These are phyloP conservation scores for Nomada fabriciana DNA, from an alignment of 2,888 invertebrate species.

Conservation along the genomic window DNA sequence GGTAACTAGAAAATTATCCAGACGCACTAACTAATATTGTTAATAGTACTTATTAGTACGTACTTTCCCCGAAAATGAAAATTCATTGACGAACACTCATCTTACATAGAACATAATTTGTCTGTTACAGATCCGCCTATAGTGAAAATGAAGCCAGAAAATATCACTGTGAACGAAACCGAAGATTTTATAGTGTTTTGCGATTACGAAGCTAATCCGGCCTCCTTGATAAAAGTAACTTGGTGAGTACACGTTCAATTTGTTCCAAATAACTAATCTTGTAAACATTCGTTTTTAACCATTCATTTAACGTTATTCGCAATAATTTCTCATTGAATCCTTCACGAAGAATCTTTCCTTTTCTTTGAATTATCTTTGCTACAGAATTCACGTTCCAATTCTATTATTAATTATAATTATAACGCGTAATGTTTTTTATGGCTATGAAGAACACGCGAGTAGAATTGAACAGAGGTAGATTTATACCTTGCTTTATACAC, in stretches of 20 bases:
- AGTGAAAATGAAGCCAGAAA: conserved; percentile 90
- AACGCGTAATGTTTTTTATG: background rate
- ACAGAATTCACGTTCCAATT: background rate
- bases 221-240: conserved; percentile 89
- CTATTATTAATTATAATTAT: too few species aligned
- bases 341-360: too few species aligned
- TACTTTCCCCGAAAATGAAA: too few species aligned
- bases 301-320: background rate
- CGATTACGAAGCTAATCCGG: conserved; percentile 94
- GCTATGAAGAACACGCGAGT: background rate
- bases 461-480: background rate
- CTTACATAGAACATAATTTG: background rate
- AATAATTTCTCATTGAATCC: background rate
- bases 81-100: too few species aligned
- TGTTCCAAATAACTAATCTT: background rate
- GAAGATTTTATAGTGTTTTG: conserved; percentile 91
- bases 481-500: background rate
- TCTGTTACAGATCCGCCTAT: conserved; percentile 91
- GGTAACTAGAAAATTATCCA: too few species aligned
- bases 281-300: too few species aligned
- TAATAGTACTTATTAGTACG: too few species aligned
- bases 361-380: background rate
- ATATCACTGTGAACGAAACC: conserved; percentile 92
- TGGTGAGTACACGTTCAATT: conserved; percentile 88
- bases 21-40: too few species aligned